Evolutionary conservation across 2,797 vertebrate species (phyloP).

Genomic region (Heliangelus exortis): DNA sequence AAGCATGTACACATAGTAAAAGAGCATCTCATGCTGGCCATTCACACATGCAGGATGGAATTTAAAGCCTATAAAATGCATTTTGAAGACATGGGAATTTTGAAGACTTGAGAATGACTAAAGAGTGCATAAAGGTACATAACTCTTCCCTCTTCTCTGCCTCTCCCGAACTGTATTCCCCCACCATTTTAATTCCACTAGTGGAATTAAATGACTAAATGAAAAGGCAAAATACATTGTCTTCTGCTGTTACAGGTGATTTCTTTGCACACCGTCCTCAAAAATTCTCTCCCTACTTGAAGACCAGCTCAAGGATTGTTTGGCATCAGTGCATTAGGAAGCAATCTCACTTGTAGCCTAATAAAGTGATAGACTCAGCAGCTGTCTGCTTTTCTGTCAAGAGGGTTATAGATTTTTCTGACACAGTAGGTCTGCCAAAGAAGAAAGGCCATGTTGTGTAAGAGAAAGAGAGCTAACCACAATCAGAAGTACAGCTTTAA

Average conservation of each 20-base stretch:
- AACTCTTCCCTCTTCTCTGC: background rate
- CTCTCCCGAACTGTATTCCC: background rate
- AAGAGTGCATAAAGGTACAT: background rate
- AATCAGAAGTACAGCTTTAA: background rate
- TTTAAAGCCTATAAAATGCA: background rate
- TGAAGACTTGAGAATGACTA: background rate
- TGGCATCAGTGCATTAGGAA: background rate
- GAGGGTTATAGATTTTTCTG: background rate
- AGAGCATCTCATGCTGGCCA: accelerated
- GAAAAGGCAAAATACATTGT: background rate
- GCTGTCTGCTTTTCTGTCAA: background rate
- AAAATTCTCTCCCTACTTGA: background rate
- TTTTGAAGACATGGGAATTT: background rate
- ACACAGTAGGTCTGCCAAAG: background rate
- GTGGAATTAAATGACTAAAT: background rate
- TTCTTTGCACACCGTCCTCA: background rate
- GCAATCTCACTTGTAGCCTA: background rate
- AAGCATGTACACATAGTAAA: background rate
- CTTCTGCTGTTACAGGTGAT: background rate
- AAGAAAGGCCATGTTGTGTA: background rate
- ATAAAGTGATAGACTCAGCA: background rate
- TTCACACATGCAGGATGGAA: background rate
- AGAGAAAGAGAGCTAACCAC: background rate
- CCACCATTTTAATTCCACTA: background rate
- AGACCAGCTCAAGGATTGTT: background rate